Evolutionary conservation across 2,888 invertebrate genomes (phyloP), one percentile per base, ranked within the genome.

Genomic region (Drosophila flavopinicola): DNA sequence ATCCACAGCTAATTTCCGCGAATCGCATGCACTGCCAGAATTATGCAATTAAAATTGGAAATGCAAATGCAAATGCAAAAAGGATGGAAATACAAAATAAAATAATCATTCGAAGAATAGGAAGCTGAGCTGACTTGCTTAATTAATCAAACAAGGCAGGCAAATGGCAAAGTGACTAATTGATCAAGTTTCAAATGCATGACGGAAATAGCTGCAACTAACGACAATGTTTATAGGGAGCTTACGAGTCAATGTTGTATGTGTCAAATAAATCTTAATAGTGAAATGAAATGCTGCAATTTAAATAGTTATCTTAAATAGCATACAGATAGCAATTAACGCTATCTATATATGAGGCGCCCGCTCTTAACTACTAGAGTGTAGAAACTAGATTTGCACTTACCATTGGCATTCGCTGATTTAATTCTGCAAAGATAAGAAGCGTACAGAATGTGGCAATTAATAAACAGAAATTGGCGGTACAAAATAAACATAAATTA

Each of bases 321-420:
- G n/a, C 4, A 45, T 30, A 52, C 1, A 47, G 42, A 58, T 60
- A 39, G 30, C 29, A 47, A 58, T 48, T 47, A 42, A 24, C 33
- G 24, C 13, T 6, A 32, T 7, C 6, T 32, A 33, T 42, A 13
- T 17, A n/a, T n/a, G n/a, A n/a, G n/a, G n/a, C n/a, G n/a, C n/a
- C n/a, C n/a, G n/a, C n/a, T n/a, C n/a, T n/a, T n/a, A n/a, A n/a
- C n/a, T n/a, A n/a, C n/a, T 17, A n/a, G 33, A 24, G 23, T 11
- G 20, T 24, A 51, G 6, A 13, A 37, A 49, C 57, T 51, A 11
- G 33, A 69, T 60, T 53, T 64, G 32, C 39, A 90, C 91, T 90
- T 89, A 91, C 91, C 91, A 84, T 91, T 91, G 77, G 89, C 90
- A 88, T 91, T 91, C 66, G 90, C 88, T 83, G 91, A 90, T 88